Evolutionary conservation across 1,140 invertebrate genomes (phyloP).

Genomic region (Dinothrombium tinctorium): DNA sequence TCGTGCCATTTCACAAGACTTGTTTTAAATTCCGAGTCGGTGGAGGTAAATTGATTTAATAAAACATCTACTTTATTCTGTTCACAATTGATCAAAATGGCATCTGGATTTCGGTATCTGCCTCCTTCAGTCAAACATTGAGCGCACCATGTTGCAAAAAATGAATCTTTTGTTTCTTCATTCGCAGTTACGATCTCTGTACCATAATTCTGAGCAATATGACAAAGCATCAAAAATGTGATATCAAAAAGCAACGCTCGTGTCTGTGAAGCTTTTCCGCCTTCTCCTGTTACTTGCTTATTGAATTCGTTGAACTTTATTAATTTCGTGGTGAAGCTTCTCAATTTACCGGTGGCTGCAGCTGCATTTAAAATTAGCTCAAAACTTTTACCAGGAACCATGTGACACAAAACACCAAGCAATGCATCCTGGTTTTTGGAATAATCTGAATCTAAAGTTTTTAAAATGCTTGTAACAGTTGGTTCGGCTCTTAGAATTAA

Average conservation of each 20-base stretch:
- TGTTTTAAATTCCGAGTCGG: slow-evolving; percentile 37
- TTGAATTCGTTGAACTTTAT: slow-evolving; percentile 76
- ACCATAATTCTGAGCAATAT: slow-evolving; percentile 74
- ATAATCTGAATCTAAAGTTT: slow-evolving; percentile 52
- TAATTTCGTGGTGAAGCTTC: slow-evolving; percentile 58
- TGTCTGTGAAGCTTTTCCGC: slow-evolving; percentile 34
- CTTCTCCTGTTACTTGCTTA: slow-evolving; percentile 36
- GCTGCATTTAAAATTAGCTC: slow-evolving; percentile 69
- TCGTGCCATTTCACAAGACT: slow-evolving; percentile 61
- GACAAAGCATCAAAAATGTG: slow-evolving; percentile 72
- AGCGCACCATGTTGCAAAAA: slow-evolving; percentile 78
- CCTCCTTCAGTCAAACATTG: slow-evolving; percentile 68
- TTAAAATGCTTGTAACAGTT: slow-evolving; percentile 59
- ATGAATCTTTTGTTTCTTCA: slow-evolving; percentile 39
- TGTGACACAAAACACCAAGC: slow-evolving; percentile 37
- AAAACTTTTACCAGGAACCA: slow-evolving; percentile 49
- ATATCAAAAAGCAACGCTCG: slow-evolving; percentile 73
- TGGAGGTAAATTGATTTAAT: slow-evolving; percentile 45
- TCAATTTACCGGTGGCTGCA: slow-evolving; percentile 61
- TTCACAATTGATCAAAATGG: slow-evolving; percentile 50
- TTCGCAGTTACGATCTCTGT: slow-evolving; percentile 32
- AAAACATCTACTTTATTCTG: slow-evolving; percentile 50
- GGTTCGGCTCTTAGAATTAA: slow-evolving; percentile 62
- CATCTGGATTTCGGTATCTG: slow-evolving; percentile 57
- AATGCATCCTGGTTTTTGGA: slow-evolving; percentile 49